Evolutionary conservation across 2,113 vertebrate genomes (phyloP), one percentile per base, ranked within the genome.

Genomic region (Seriola rivoliana): DNA sequence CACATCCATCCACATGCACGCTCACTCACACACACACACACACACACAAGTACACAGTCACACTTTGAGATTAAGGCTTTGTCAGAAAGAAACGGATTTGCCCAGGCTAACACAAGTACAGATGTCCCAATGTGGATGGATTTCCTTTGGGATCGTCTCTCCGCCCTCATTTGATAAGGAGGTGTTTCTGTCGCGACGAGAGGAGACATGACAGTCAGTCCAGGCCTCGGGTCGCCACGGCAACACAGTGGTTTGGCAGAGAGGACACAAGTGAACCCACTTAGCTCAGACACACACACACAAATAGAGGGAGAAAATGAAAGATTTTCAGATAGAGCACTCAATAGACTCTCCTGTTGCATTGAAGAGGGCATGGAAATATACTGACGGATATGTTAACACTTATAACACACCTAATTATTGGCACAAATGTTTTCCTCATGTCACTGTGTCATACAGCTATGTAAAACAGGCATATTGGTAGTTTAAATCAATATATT

Each of bases 31-130:
- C 59, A 78, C 65, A 74, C 52, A 71, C 50, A 72, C 78, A 78
- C 71, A 71, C 78, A 71, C 62, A 62, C 71, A 74, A 57, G 69
- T 21, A 89, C 80, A 72, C 57, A 82, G 48, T 36, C 14, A 72
- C 78, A 78, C 25, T 55, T 54, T 71, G 78, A 94, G 93, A 95
- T 95, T 94, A 94, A 78, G 91, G 87, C 88, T 93, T 91, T 92
- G 92, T 93, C 85, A 86, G 85, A 88, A 89, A 87, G 89, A 90
- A 90, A 90, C 80, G 84, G 87, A 95, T 94, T 95, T 93, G 89
- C 75, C 87, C 46, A 1, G 80, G 76, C 85, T 93, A 90, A 93
- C 87, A 84, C 88, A 68, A 89, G 90, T 94, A 90, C 94, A 94
- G 92, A 93, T 91, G 93, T 93, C 91, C 92, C 86, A 81, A 79